Conservation (phyloP, 2,888 invertebrate species). For the Noctua comes region DNA sequence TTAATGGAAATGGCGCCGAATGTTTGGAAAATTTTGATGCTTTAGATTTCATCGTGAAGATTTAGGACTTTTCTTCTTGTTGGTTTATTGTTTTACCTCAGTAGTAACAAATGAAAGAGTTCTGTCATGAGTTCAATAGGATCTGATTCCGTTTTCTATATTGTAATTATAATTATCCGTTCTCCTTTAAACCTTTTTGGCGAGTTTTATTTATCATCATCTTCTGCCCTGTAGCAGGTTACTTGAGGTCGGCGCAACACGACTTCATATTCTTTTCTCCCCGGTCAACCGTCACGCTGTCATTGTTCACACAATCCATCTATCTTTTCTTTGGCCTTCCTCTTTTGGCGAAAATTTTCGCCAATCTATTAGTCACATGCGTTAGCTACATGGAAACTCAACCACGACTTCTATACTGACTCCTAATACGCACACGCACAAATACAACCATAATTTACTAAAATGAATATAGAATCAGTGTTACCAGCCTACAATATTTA, state of each 20-base stretch:
- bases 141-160: neutral
- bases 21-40: neutral
- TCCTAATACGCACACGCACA: constrained; percentile 1
- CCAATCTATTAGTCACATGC: neutral
- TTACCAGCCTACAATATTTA: constrained; percentile 52
- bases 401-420: neutral
- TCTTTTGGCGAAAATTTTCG: too few relatives aligned
- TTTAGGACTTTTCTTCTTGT: neutral
- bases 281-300: neutral
- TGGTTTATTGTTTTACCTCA: neutral
- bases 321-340: neutral
- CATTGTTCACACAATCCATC: neutral
- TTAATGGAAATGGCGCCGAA: neutral
- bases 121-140: neutral
- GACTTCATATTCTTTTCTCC: neutral
- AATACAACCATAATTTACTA: constrained; percentile 20
- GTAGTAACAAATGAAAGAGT: neutral
- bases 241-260: too few relatives aligned
- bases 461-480: constrained; percentile 44
- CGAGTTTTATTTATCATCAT: neutral
- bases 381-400: neutral
- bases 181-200: neutral
- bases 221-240: too few relatives aligned
- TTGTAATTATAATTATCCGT: neutral
- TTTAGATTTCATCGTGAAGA: neutral